These are phyloP conservation scores for Amyelois transitella DNA, from an alignment of 1,140 invertebrate species.

Conservation along the genomic window DNA sequence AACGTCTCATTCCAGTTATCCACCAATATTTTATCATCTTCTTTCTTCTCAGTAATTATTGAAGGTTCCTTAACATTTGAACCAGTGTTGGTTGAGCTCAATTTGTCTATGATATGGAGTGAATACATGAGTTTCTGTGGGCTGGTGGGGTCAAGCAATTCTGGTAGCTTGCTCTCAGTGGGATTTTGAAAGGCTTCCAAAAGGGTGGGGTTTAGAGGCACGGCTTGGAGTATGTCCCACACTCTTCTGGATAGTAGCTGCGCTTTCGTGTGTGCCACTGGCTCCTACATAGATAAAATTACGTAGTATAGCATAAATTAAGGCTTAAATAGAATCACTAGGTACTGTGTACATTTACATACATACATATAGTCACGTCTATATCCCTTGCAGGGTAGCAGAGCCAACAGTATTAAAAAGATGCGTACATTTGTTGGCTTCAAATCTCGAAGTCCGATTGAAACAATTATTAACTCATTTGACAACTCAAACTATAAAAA, in stretches of 20 bases:
- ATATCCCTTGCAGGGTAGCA: no score
- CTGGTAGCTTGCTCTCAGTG: constrained; percentile 78
- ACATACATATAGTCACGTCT: no score
- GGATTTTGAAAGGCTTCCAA: constrained; percentile 88
- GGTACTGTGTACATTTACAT: no score
- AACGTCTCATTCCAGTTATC: constrained; percentile 85
- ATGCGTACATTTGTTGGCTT: no score
- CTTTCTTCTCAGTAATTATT: constrained; percentile 40
- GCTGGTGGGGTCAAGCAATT: constrained; percentile 88
- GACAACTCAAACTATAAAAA: no score
- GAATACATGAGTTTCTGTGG: constrained; percentile 97
- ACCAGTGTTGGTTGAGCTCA: constrained; percentile 48
- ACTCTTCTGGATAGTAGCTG: constrained; percentile 91
- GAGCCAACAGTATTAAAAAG: no score
- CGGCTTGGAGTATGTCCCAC: constrained; percentile 94
- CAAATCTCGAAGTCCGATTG: no score
- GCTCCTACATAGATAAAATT: constrained; percentile 69
- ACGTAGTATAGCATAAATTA: no score
- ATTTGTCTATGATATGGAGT: constrained; percentile 90
- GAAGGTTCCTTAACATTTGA: constrained; percentile 39
- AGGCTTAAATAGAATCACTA: no score
- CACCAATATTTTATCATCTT: constrained; percentile 63
- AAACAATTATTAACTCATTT: no score
- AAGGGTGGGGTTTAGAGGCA: constrained; percentile 91
- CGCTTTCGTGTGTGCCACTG: constrained; percentile 91